Base-by-base conservation (phyloP, 2,113 vertebrate species). In the Lepidothrix coronata region DNA sequence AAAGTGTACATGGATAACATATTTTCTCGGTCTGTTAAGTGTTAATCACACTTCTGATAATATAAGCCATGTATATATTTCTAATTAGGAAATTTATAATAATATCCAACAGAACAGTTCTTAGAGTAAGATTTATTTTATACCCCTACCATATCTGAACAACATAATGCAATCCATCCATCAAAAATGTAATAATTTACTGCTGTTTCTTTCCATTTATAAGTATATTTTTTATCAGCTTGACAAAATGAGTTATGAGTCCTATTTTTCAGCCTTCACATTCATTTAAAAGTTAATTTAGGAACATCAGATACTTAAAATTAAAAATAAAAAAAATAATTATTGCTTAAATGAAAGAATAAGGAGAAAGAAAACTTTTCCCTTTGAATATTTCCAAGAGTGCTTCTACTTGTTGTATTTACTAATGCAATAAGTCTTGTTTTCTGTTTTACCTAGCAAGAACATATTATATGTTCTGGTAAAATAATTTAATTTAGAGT, bases 121-220 rank as follows among this genome's bases (percentile, higher is more conserved):
- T 67, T 91, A 27, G 39, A 17, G 43, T 66, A 49, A 78, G 74
- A 91, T 87, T 76, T 77, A 77, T 85, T 96, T 91, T 79, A 68
- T 74, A 88, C 5, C 16, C 16, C 39, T 80, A 62, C 30, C 41
- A 18, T 89, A 67, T 88, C 90, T 65, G 90, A 97, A 82, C 57
- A 81, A 79, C 11, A 23, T 71, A 84, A 92, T 65, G 19, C 44
- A 95, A 72, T 88, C 89, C 91, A 93, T 97, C 95, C 44, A 73
- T 96, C 88, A 95, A 52, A 93, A 91, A 91, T 78, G n/a, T 68
- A 93, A 94, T 89, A 82, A 83, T 91, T 95, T 95, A 59, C 82
- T 97, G 76, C 82, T 88, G 84, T 74, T 93, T 92, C 94, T 96
- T 97, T 87, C 89, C 28, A 89, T 96, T 94, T 96, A 87, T 80